Evolutionary conservation across 2,797 vertebrate species (phyloP).

Genomic region (Anguilla marmorata): DNA sequence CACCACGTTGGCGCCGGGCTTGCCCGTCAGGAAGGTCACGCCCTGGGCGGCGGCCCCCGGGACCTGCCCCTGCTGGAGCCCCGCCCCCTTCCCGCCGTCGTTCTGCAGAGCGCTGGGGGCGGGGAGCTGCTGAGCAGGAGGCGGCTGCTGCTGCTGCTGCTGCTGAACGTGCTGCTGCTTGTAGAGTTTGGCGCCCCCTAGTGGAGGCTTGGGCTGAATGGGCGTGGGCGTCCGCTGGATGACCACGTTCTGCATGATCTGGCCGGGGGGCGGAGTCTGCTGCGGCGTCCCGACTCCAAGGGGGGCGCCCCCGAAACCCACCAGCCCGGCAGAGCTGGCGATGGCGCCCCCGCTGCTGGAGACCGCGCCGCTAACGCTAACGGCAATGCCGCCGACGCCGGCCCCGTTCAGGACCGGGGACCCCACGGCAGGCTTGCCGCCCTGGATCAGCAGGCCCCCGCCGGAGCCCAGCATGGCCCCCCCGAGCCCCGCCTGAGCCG

Average conservation of each 20-base stretch:
- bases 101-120: constrained; percentile 69
- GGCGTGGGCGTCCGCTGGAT: constrained; percentile 93
- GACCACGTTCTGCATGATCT: constrained; percentile 87
- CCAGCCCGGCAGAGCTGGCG: constrained; percentile 67
- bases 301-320: constrained; percentile 69
- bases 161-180: constrained; percentile 58
- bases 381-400: constrained; percentile 70
- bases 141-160: constrained; percentile 40
- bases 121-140: constrained; percentile 60
- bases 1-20: constrained; percentile 84
- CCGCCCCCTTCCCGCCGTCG: constrained; percentile 72
- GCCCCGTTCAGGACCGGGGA: constrained; percentile 85
- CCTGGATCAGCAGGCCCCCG: constrained; percentile 87
- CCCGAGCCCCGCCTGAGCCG: constrained; percentile 69
- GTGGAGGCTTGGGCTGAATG: constrained; percentile 92
- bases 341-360: constrained; percentile 66
- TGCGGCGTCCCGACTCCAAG: constrained; percentile 67
- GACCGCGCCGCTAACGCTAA: constrained; percentile 58
- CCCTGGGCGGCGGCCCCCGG: constrained; percentile 81
- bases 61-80: constrained; percentile 67
- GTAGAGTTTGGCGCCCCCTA: constrained; percentile 78
- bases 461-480: constrained; percentile 62
- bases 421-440: constrained; percentile 81
- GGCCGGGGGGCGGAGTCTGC: constrained; percentile 67
- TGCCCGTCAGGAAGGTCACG: constrained; percentile 87